Evolutionary conservation across 2,888 invertebrate genomes (phyloP).

Genomic region (Autographa pulchrina): DNA sequence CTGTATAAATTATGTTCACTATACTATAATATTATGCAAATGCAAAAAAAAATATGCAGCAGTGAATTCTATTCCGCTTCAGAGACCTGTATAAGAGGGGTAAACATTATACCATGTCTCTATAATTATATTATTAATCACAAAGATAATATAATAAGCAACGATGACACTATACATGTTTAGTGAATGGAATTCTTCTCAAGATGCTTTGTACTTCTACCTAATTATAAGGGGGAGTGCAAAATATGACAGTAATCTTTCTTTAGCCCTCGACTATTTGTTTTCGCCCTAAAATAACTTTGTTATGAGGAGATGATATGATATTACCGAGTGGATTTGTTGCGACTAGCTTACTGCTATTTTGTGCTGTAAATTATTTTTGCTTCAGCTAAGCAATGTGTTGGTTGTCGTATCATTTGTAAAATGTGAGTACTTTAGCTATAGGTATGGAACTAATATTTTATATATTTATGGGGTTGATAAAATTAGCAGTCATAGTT

Average conservation of each 20-base stretch:
- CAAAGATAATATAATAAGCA: constrained; percentile 19
- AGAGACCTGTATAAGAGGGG: no score
- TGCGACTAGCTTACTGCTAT: neutral
- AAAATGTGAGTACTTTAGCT: neutral
- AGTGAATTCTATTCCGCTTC: no score
- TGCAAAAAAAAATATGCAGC: no score
- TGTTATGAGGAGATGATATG: constrained; percentile 38
- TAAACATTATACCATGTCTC: neutral
- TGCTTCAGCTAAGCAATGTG: neutral
- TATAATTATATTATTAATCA: constrained; percentile 6
- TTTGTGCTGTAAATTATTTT: neutral
- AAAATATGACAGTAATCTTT: constrained; percentile 71
- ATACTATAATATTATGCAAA: no score
- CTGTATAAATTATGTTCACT: no score
- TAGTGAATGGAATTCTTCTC: constrained; percentile 54
- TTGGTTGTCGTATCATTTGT: neutral
- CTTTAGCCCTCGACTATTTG: constrained; percentile 57
- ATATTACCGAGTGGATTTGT: constrained; percentile 28
- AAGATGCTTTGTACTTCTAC: constrained; percentile 54
- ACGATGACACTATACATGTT: constrained; percentile 34
- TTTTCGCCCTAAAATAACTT: constrained; percentile 58
- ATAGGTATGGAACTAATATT: no score
- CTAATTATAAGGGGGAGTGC: constrained; percentile 65
- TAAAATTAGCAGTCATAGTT: no score
- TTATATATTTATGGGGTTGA: no score